Evolutionary conservation across 2,888 invertebrate species (phyloP).

Genomic region (Entomobrya multifasciata): DNA sequence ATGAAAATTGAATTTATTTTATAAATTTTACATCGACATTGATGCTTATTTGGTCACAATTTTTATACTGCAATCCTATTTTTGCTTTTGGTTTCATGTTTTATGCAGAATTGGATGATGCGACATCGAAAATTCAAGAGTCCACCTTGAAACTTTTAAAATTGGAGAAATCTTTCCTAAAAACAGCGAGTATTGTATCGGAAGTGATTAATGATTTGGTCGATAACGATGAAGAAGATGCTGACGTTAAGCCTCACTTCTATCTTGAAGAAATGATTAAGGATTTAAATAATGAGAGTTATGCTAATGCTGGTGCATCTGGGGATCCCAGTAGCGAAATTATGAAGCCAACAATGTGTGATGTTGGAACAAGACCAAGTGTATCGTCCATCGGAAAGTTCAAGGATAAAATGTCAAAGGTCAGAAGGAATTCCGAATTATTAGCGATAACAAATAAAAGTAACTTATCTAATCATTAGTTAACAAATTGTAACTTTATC

Average conservation of each 20-base stretch:
- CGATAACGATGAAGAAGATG: slow-evolving; percentile 63
- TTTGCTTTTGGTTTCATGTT: background rate
- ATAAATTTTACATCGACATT: too few species aligned
- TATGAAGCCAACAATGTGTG: slow-evolving; percentile 31
- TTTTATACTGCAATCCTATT: background rate
- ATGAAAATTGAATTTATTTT: too few species aligned
- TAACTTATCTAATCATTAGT: background rate
- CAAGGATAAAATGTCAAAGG: slow-evolving; percentile 50
- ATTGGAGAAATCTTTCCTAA: slow-evolving; percentile 70
- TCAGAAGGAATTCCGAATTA: background rate
- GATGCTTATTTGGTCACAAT: background rate
- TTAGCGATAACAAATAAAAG: too few species aligned
- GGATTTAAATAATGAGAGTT: background rate
- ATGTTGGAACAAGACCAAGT: slow-evolving; percentile 12
- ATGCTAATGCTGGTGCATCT: background rate
- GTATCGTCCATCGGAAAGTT: slow-evolving; percentile 13
- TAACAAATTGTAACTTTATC: background rate
- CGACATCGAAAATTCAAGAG: slow-evolving; percentile 46
- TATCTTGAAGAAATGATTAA: background rate
- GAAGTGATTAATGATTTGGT: slow-evolving; percentile 73
- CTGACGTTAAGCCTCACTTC: background rate
- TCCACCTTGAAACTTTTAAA: slow-evolving; percentile 67
- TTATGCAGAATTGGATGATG: slow-evolving; percentile 46
- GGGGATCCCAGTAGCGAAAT: slow-evolving; percentile 8
- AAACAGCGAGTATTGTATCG: slow-evolving; percentile 70